These are phyloP conservation scores for Lithophane socia DNA, from an alignment of 2,888 invertebrate genomes.

Conservation along the genomic window DNA sequence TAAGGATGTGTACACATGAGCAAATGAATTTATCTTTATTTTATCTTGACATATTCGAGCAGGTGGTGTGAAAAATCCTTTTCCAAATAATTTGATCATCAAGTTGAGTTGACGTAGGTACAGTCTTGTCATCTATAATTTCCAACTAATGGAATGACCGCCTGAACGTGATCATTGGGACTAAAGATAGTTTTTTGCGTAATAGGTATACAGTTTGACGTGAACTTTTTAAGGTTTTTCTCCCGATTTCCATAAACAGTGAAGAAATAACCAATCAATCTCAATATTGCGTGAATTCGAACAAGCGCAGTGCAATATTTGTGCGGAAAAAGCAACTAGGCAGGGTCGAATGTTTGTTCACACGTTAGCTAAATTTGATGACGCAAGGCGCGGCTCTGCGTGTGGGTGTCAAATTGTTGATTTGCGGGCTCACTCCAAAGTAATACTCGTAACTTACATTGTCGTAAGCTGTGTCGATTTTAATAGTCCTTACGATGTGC, in stretches of 20 bases:
- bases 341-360: slow-evolving; percentile 87
- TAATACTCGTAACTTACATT: slow-evolving; percentile 75
- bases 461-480: slow-evolving; percentile 71
- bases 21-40: too few species aligned
- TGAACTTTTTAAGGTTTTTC: neutral
- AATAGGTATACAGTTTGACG: neutral
- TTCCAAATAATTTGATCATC: neutral
- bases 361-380: slow-evolving; percentile 90
- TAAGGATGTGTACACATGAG: too few species aligned
- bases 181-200: neutral
- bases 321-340: slow-evolving; percentile 84
- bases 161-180: neutral
- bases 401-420: slow-evolving; percentile 86
- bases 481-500: slow-evolving; percentile 45
- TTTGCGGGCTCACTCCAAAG: slow-evolving; percentile 81
- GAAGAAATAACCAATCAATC: slow-evolving; percentile 64
- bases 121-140: neutral
- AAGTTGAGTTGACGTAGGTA: neutral
- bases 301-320: slow-evolving; percentile 82
- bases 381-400: slow-evolving; percentile 85
- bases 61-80: neutral
- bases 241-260: neutral
- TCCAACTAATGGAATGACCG: neutral
- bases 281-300: slow-evolving; percentile 64
- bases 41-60: neutral